A percentile compares a stretch with the other conserved stretches of the same genome.
These are phyloP conservation scores for Darevskia mixta DNA, from an alignment of 2,797 vertebrate genomes.

Conservation along the genomic window DNA sequence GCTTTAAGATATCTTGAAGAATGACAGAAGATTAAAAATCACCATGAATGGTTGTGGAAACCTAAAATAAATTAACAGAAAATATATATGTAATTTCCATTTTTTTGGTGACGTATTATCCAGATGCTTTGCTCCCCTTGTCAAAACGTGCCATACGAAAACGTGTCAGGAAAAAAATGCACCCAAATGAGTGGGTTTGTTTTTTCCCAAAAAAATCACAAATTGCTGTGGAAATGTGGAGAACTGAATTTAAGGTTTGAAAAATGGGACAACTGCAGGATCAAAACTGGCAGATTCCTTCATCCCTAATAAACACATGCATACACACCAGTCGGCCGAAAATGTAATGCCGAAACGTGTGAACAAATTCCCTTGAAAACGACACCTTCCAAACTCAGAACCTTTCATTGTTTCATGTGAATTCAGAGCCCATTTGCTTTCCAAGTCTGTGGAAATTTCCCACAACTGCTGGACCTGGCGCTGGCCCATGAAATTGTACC, in stretches of 20 bases:
- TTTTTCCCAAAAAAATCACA: too few species aligned
- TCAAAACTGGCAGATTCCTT: not conserved
- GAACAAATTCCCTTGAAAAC: not conserved
- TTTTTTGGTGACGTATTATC: not conserved
- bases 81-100: not conserved
- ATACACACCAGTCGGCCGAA: not conserved
- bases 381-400: not conserved
- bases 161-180: too few species aligned
- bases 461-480: constrained; percentile 66
- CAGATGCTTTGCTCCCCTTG: too few species aligned
- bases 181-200: too few species aligned
- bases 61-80: constrained; percentile 43
- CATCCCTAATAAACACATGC: not conserved
- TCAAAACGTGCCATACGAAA: too few species aligned
- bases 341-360: not conserved
- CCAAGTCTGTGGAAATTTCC: constrained; percentile 27
- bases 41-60: constrained; percentile 43
- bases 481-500: constrained; percentile 77
- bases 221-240: not conserved
- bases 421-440: constrained; percentile 15
- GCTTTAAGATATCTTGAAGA: constrained; percentile 66
- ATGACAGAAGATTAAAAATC: constrained; percentile 67
- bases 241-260: not conserved
- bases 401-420: not conserved
- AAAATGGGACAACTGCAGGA: not conserved